Base-by-base conservation (phyloP, 2,113 vertebrate genomes). In the Synodontis membranacea region DNA sequence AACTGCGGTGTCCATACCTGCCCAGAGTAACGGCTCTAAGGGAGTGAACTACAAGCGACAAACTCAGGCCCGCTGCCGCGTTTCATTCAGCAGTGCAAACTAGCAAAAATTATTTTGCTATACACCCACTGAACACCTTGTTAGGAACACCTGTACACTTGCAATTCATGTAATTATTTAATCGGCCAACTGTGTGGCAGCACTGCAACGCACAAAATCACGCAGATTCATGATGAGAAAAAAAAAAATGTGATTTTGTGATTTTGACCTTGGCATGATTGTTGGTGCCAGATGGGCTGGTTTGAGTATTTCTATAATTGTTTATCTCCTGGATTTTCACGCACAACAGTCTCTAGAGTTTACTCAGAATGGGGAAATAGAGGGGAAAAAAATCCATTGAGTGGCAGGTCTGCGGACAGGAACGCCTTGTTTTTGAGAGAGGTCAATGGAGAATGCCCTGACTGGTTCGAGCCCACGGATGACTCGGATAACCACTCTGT, bases 1-100 rank as follows among this genome's bases (percentile, higher is more conserved):
- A 39, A 56, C 2, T 23, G 52, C 34, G 39, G 21, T 80, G 78
- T 56, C 37, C 54, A 42, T 58, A 80, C 78, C 78, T 80, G 78
- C 52, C 54, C 78, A 28, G 23, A 80, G 78, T 54, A 58, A 80
- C 23, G 52, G 52, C 78, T 80, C 12, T 25, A 42, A 58, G 78
- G 78, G 52, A 8, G 78, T 39, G 28, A 42, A 58, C 52, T 21
- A 42, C 21, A 52, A 8, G 48, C 52, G 76, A 54, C 50, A 80
- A 80, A 25, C 78, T 58, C 34, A 7, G 21, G 52, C n/a, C 46
- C 7, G 5, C 46, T 46, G 70, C 15, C 72, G 17, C 3, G 44
- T 48, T 78, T 78, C 46, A 75, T 28, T 28, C 42, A 37, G 15
- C 28, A 64, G 60, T 42, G 68, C 23, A 58, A 52, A n/a, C 25